Evolutionary conservation across 2,113 vertebrate genomes (phyloP), one percentile per base, ranked within the genome.

Genomic region (Lynx canadensis): DNA sequence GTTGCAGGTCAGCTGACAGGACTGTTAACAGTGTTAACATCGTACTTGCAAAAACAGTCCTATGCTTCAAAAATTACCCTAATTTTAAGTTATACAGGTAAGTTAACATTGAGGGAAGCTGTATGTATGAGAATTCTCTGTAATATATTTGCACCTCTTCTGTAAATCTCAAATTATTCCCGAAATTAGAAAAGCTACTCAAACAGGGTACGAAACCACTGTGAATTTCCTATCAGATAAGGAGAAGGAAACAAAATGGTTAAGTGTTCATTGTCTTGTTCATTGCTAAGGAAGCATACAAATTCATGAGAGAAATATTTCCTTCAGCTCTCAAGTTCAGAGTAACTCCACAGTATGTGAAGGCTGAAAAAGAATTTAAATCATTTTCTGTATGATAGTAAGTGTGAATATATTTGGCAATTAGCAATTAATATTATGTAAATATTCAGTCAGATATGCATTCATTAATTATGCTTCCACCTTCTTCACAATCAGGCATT

Each of bases 371-470:
- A 65, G 12, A 74, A 96, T 65, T 29, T 78, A 65, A 93, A 96
- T 83, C 4, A 10, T 65, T 94, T 96, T 94, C 60, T 91, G 71
- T 63, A 57, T 91, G 81, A 96, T 41, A 41, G 65, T 55, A 93
- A 92, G 41, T 87, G 55, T 71, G 41, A 94, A 90, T 33, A 27
- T 71, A 95, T 78, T 73, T 84, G 60, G 41, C 38, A 89, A 94
- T 79, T 60, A 97, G 87, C 3, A 92, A 69, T 80, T 92, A 74
- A 73, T 41, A 71, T 50, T 96, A 98, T 89, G 97, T 97, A 98
- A 98, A 93, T 97, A 98, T 93, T 99, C 98, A 86, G 78, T 98
- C 98, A 94, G 97, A 98, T 45, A 97, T 98, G 93, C 97, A 99
- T 16, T 98, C 98, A 96, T 98, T 98, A 96, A 99, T 80, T 14